These are phyloP conservation scores for Oreochromis mossambicus DNA, from an alignment of 2,797 vertebrate species.

Conservation along the genomic window DNA sequence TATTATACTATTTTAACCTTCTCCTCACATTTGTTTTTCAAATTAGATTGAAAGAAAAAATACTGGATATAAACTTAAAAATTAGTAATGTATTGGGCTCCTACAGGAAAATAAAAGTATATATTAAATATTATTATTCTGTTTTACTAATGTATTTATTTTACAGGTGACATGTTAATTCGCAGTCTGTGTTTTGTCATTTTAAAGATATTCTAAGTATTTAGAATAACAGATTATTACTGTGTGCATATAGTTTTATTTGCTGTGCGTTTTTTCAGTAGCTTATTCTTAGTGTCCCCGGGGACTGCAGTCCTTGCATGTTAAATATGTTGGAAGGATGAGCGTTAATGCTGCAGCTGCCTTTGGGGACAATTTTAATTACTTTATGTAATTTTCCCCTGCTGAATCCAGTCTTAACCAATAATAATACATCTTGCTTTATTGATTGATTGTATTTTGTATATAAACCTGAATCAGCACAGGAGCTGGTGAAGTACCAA, in stretches of 20 bases:
- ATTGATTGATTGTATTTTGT: background rate
- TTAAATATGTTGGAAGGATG: background rate
- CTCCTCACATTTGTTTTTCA: background rate
- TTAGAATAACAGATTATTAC: background rate
- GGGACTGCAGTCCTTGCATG: background rate
- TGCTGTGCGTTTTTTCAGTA: background rate
- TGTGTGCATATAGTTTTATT: background rate
- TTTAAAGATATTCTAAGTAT: background rate
- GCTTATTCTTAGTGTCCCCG: background rate
- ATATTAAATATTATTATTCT: background rate
- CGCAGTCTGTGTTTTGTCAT: background rate
- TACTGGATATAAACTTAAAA: background rate
- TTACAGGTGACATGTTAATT: rapidly evolving
- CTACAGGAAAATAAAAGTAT: background rate
- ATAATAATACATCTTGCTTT: rapidly evolving
- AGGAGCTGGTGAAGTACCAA: background rate
- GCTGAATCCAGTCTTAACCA: background rate
- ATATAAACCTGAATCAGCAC: background rate
- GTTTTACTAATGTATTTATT: background rate
- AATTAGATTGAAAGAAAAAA: background rate
- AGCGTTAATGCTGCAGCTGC: background rate
- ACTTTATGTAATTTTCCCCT: background rate
- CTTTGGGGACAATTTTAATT: background rate
- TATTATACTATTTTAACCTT: background rate
- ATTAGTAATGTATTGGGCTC: no score